Percentiles rank a stretch among this genome's conserved stretches.
These are phyloP conservation scores for Muntiacus reevesi DNA, from an alignment of 2,113 vertebrate genomes.

Conservation along the genomic window DNA sequence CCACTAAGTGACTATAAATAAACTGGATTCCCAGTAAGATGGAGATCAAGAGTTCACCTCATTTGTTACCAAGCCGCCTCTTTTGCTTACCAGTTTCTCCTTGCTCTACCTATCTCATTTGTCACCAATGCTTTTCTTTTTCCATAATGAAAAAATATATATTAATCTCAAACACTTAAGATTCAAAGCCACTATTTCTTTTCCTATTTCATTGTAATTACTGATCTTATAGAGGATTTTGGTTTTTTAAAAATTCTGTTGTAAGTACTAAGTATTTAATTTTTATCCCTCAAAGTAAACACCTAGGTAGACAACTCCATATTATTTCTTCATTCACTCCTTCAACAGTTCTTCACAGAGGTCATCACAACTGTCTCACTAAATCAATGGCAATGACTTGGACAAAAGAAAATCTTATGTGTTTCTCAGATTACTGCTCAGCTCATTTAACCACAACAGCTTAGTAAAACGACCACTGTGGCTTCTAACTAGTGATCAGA, in stretches of 20 bases:
- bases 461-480: not conserved
- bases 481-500: conserved; percentile 4
- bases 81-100: not conserved
- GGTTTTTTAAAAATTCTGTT: not conserved
- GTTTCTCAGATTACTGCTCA: not conserved
- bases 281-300: conserved; percentile 25
- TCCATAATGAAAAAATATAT: not conserved
- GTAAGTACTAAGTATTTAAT: not conserved
- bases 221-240: not conserved
- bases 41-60: not conserved
- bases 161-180: not conserved
- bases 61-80: not conserved
- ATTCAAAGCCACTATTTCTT: conserved; percentile 33
- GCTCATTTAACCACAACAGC: conserved; percentile 5
- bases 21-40: not conserved
- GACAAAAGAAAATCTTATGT: not conserved
- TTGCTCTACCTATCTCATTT: not conserved
- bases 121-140: not conserved
- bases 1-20: not conserved
- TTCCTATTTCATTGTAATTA: not conserved
- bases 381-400: not conserved
- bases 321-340: not conserved
- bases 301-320: not conserved
- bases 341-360: not conserved
- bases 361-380: conserved; percentile 1